Evolutionary conservation across 2,888 invertebrate genomes (phyloP).

Genomic region (Myathropa florea): DNA sequence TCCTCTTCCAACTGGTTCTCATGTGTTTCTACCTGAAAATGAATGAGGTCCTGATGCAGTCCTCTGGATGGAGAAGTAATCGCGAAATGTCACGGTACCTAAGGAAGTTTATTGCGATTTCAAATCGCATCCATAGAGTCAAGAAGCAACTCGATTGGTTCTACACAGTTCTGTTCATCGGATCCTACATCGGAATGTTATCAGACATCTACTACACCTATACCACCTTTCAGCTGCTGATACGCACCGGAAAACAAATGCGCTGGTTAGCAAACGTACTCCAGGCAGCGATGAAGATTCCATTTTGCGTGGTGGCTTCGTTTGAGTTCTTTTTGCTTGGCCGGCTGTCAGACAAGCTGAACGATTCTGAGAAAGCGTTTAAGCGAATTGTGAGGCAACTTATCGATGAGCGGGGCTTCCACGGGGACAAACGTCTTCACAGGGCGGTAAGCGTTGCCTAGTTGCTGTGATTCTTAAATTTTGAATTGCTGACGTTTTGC

Average conservation of each 20-base stretch:
- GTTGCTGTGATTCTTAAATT: not conserved
- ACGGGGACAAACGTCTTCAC: not conserved
- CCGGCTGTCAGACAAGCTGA: not conserved
- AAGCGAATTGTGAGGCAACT: not conserved
- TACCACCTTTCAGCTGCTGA: not conserved
- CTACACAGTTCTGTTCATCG: not conserved
- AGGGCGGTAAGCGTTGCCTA: not conserved
- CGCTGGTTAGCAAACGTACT: not conserved
- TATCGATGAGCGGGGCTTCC: not conserved
- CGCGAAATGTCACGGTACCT: not conserved
- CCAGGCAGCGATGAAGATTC: not conserved
- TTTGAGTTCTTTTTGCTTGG: not conserved
- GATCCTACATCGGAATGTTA: not conserved
- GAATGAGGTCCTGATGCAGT: not conserved
- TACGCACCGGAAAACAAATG: not conserved
- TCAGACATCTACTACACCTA: not conserved
- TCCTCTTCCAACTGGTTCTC: not conserved
- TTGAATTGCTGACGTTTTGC: not conserved
- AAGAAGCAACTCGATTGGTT: not conserved
- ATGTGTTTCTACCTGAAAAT: conserved; percentile 2
- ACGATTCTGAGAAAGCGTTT: not conserved
- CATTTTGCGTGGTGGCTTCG: not conserved
- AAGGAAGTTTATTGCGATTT: not conserved
- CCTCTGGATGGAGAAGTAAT: not conserved
- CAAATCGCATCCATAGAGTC: not conserved